Conservation (phyloP, 2,797 vertebrate genomes). For the Melanotaenia maccullochi region DNA sequence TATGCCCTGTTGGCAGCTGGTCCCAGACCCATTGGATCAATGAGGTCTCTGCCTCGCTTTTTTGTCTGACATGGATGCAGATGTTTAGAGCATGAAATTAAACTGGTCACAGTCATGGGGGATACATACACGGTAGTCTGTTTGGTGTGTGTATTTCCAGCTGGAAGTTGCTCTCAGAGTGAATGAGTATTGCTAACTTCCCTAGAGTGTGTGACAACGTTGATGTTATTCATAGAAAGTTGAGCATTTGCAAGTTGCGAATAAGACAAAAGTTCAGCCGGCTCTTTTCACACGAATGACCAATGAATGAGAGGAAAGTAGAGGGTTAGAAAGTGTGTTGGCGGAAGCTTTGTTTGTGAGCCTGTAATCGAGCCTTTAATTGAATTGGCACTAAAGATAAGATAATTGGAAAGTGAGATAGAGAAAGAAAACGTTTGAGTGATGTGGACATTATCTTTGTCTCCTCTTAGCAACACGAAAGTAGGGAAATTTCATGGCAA, state of each 20-base stretch:
- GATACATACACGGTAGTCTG: constrained; percentile 49
- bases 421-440: constrained; percentile 49
- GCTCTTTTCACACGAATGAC: constrained; percentile 35
- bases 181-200: constrained; percentile 39
- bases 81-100: constrained; percentile 84
- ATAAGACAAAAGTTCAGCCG: constrained; percentile 60
- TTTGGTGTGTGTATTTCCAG: constrained; percentile 33
- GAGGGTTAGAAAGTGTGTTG: constrained; percentile 30
- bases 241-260: constrained; percentile 46
- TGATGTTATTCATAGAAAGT: constrained; percentile 56
- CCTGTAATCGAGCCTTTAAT: constrained; percentile 88
- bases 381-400: constrained; percentile 81
- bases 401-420: constrained; percentile 62
- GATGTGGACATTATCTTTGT: constrained; percentile 64
- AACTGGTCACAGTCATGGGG: constrained; percentile 74
- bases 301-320: constrained; percentile 8
- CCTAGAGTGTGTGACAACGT: constrained; percentile 46
- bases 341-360: constrained; percentile 77
- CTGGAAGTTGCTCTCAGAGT: constrained; percentile 34
- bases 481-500: constrained; percentile 60
- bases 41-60: constrained; percentile 64
- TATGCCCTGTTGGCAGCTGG: constrained; percentile 74
- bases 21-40: constrained; percentile 73
- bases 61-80: constrained; percentile 80
- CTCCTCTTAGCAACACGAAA: constrained; percentile 62